These are phyloP conservation scores for Pedetes capensis DNA, from an alignment of 2,113 vertebrate genomes.

Conservation along the genomic window DNA sequence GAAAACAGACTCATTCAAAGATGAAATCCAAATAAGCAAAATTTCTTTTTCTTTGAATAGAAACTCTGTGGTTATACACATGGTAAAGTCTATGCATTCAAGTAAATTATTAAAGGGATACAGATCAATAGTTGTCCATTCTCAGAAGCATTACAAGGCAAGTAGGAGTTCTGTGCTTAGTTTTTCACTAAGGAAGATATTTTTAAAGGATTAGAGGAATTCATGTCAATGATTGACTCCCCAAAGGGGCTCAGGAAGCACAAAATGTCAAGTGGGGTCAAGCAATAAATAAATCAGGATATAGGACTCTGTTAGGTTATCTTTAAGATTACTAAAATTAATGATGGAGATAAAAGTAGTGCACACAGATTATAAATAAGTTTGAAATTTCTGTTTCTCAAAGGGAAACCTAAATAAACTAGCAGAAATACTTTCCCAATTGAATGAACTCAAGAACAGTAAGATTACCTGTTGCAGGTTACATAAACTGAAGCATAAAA, in stretches of 20 bases:
- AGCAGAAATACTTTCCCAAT: background rate
- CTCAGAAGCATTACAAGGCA: constrained; percentile 18
- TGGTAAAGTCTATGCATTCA: background rate
- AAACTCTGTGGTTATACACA: background rate
- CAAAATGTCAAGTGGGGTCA: background rate
- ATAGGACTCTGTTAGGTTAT: background rate
- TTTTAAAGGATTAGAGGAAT: background rate
- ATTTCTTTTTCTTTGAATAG: background rate
- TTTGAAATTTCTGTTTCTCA: background rate
- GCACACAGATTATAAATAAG: background rate
- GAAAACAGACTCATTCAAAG: background rate
- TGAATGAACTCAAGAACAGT: background rate
- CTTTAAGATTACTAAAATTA: background rate
- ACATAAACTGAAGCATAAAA: background rate
- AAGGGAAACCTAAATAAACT: background rate
- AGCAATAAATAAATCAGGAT: background rate
- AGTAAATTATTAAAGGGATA: constrained; percentile 1
- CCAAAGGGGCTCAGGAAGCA: background rate
- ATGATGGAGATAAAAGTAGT: background rate
- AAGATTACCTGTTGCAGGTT: background rate
- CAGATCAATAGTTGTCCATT: background rate
- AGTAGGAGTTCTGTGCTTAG: background rate
- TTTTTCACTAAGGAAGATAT: background rate
- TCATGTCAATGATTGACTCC: background rate
- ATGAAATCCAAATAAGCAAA: background rate